A percentile compares a stretch with the other conserved stretches of the same genome.
phyloP scores from a whole-genome alignment of 2,797 vertebrate genomes.

The Paramormyrops hopkinsi region DNA sequence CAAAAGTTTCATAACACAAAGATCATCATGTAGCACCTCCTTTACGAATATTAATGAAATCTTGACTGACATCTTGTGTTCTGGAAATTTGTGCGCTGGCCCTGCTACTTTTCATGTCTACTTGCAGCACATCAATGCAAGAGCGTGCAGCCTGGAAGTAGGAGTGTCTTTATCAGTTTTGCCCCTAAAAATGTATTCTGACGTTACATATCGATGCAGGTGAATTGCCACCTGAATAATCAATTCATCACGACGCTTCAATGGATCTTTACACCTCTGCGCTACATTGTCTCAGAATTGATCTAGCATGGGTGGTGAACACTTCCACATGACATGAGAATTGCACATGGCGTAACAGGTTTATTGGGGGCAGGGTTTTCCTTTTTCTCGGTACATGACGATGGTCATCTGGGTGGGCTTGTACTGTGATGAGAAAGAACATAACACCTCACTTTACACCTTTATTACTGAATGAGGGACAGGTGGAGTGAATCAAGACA shows the following conservation, averaged over 20 bases:
- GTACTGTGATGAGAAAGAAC: not conserved
- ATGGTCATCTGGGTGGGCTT: not conserved
- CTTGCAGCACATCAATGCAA: not conserved
- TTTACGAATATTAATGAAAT: not conserved
- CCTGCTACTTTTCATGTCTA: not conserved
- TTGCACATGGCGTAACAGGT: not conserved
- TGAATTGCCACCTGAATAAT: not conserved
- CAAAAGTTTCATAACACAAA: not conserved
- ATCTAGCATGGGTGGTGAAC: not conserved
- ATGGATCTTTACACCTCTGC: not conserved
- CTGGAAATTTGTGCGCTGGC: not conserved
- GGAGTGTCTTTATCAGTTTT: not conserved
- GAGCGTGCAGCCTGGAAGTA: not conserved
- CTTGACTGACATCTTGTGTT: not conserved
- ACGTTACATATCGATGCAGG: not conserved
- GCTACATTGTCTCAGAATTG: not conserved
- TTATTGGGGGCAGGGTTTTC: not conserved
- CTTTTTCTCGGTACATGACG: not conserved
- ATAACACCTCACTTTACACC: not conserved
- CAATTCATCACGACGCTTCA: not conserved
- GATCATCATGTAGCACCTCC: not conserved
- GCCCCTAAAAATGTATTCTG: not conserved
- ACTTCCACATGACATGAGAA: not conserved
- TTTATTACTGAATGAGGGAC: not conserved
- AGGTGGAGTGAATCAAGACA: not conserved